Evolutionary conservation across 2,113 vertebrate genomes (phyloP).

Genomic region (Meriones unguiculatus): DNA sequence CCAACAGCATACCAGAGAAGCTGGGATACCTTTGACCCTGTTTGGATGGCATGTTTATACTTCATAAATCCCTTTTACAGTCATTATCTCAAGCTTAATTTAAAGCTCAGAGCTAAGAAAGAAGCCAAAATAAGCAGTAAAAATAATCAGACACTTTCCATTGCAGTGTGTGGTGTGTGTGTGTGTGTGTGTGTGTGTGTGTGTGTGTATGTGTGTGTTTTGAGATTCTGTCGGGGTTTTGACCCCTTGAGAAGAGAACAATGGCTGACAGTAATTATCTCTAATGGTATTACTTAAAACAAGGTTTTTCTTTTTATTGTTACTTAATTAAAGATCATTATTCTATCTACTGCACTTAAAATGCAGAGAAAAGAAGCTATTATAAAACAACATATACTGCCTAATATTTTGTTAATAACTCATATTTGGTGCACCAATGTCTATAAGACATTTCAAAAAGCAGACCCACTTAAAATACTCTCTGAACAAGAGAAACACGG

Average conservation of each 20-base stretch:
- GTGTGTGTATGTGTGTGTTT: background rate
- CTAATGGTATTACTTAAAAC: constrained; percentile 84
- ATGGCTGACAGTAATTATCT: constrained; percentile 69
- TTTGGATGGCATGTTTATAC: constrained; percentile 12
- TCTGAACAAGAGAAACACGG: constrained; percentile 26
- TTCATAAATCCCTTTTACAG: constrained; percentile 29
- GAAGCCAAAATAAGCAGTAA: constrained; percentile 32
- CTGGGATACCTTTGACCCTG: background rate
- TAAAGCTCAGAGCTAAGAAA: constrained; percentile 38
- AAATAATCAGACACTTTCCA: constrained; percentile 26
- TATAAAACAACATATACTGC: constrained; percentile 46
- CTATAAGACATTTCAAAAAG: constrained; percentile 34
- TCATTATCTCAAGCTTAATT: constrained; percentile 51
- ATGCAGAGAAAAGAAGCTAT: constrained; percentile 35
- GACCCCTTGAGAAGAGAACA: constrained; percentile 58
- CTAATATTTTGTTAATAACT: background rate
- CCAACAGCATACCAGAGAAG: background rate
- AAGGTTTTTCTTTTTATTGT: constrained; percentile 76
- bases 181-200: background rate
- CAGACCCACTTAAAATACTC: constrained; percentile 7
- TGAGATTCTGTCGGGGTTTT: background rate
- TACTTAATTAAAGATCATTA: constrained; percentile 76
- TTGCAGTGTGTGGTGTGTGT: background rate
- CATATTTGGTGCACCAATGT: background rate
- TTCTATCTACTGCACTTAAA: constrained; percentile 65